Base-by-base conservation (phyloP, 2,797 vertebrate genomes). In the Momotus momota region DNA sequence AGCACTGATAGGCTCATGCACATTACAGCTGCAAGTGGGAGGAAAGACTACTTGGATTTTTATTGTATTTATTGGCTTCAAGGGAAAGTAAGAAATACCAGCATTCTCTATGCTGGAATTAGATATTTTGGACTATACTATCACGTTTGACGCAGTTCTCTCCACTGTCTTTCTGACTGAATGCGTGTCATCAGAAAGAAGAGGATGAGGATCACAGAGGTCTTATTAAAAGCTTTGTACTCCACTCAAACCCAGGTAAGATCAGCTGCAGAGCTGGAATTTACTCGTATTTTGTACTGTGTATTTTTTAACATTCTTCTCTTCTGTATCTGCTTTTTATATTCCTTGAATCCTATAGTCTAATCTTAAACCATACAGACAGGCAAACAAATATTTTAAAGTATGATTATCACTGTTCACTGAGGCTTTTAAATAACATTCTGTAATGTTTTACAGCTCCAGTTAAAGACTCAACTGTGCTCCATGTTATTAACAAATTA, bases 151-250 rank as follows among this genome's bases (percentile, higher is more conserved):
- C 58, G n/a, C 14, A 16, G 27, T 57, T 91, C 25, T 22, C 15
- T 80, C 4, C 25, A 38, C 15, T 61, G 8, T n/a, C 7, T 58
- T 87, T 88, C 85, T 65, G 51, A 26, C 14, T 85, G 38, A 93
- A 81, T 77, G 3, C 96, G 57, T 73, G 7, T 95, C 86, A 61
- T 25, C 60, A 97, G 94, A 91, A 95, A 92, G 78, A 88, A 90
- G 58, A 90, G 61, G 64, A 92, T 38, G 25, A 92, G 33, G 46
- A 80, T 70, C 33, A 74, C 48, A 65, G 83, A 46, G 27, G 7
- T 8, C 19, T 87, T 86, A 27, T 58, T 29, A 48, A 88, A 91
- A 51, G 31, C 31, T 46, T 49, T 54, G 19, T 45, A 65, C 25
- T 48, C 40, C 35, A 33, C 45, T 55, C 45, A 77, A 25, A 93